These are phyloP conservation scores for Adelognathus sp. DNA, from an alignment of 2,888 invertebrate genomes.

Conservation along the genomic window DNA sequence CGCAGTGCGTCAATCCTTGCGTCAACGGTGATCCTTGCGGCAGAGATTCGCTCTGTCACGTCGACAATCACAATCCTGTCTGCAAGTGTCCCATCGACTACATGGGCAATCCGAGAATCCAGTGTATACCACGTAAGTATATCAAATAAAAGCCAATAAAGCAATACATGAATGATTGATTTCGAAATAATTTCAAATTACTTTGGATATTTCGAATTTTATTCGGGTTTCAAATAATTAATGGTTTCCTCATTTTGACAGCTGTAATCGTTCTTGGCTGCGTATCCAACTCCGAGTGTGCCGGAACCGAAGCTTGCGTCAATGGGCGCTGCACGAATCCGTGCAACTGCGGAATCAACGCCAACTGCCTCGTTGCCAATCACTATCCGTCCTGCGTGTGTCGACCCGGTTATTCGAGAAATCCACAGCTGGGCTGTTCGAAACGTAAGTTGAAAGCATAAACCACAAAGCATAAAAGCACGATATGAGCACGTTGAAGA, in stretches of 20 bases:
- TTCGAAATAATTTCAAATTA: background rate
- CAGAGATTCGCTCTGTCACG: conserved; percentile 91
- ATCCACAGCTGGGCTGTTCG: conserved; percentile 91
- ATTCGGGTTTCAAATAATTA: background rate
- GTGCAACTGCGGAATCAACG: conserved; percentile 92
- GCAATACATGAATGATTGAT: background rate
- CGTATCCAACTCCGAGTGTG: conserved; percentile 90
- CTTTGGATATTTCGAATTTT: background rate
- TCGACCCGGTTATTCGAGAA: conserved; percentile 91
- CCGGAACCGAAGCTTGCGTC: conserved; percentile 91
- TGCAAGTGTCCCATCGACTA: conserved; percentile 92
- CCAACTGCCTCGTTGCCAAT: conserved; percentile 90
- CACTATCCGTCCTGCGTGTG: conserved; percentile 95
- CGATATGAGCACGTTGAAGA: too few species aligned
- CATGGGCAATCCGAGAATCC: conserved; percentile 87
- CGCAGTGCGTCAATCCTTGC: conserved; percentile 91
- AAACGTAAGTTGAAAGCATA: conserved; percentile 79
- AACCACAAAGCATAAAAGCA: conserved; percentile 8
- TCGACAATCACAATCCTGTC: conserved; percentile 87
- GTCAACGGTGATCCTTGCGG: conserved; percentile 87
- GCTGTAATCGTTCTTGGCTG: conserved; percentile 87
- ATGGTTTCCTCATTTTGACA: conserved; percentile 68
- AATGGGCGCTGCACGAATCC: conserved; percentile 91
- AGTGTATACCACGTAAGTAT: conserved; percentile 91
- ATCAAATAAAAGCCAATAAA: background rate